Conservation (phyloP, 2,113 vertebrate genomes). For the Clarias batrachus region DNA sequence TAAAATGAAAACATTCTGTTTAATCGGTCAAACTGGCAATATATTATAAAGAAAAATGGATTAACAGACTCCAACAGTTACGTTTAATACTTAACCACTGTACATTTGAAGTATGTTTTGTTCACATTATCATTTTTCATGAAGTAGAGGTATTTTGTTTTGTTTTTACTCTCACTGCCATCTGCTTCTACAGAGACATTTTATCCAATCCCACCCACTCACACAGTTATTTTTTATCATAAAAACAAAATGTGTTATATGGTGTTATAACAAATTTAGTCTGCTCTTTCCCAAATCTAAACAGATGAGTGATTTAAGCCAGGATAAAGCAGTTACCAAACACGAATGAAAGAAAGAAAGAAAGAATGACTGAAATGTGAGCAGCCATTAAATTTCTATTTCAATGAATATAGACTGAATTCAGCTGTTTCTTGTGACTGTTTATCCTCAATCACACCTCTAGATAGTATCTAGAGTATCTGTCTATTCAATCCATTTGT, state of each 20-base stretch:
- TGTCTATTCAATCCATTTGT: background rate
- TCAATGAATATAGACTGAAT: no score
- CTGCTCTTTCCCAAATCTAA: no score
- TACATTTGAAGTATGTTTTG: background rate
- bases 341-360: no score
- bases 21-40: background rate
- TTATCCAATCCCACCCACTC: background rate
- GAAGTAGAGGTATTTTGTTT: background rate
- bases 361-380: no score
- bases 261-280: background rate
- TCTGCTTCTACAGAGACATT: no score
- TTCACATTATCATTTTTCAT: background rate
- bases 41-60: background rate
- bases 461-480: no score
- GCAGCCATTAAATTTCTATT: no score
- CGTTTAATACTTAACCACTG: background rate
- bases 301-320: background rate
- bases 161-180: background rate
- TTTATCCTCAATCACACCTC: no score
- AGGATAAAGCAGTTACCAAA: no score
- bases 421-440: no score
- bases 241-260: background rate
- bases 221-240: background rate
- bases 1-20: background rate
- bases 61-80: background rate